Base-by-base conservation (phyloP, 2,797 vertebrate genomes). In the Anas bahamensis region DNA sequence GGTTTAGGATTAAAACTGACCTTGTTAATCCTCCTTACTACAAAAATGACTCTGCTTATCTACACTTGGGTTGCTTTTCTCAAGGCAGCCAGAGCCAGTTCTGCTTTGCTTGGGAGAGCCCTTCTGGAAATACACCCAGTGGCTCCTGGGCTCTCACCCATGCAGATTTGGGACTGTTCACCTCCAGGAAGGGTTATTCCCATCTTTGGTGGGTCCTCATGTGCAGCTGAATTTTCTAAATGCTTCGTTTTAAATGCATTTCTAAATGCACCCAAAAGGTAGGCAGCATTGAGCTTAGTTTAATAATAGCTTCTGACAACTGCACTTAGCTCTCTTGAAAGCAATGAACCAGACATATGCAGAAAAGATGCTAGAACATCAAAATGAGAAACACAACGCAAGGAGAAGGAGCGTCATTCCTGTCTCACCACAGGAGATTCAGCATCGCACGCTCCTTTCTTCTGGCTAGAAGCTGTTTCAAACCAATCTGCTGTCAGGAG, bases 71-170 rank as follows among this genome's bases (percentile, higher is more conserved):
- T 8, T 23, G 46, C 29, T 66, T 39, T 59, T 21, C 52, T 53
- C 33, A 10, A 65, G 72, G 42, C 52, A 64, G 41, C 11, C 21
- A 41, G 4, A 48, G 1, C 10, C 59, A 42, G 57, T 13, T 21
- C 35, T 42, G 44, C 71, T 35, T 17, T 33, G 4, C 55, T 10
- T 9, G 4, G 2, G 10, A 10, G 70, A 48, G 8, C 35, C 37
- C 59, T 16, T 22, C 64, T 56, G 57, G 50, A 15, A 10, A 10
- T 4, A 23, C 50, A n/a, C 3, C 12, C 3, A 0, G 4, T 28
- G 8, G 13, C 4, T 56, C 19, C 29, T 29, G 4, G 50, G 37
- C 37, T 37, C 35, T 48, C 48, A 6, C 74, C 48, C 6, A 7
- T 42, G 7, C 74, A 41, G 46, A 13, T 3, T 2, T 8, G 7